Conservation (phyloP, 2,113 vertebrate species). For the Varanus salvator region DNA sequence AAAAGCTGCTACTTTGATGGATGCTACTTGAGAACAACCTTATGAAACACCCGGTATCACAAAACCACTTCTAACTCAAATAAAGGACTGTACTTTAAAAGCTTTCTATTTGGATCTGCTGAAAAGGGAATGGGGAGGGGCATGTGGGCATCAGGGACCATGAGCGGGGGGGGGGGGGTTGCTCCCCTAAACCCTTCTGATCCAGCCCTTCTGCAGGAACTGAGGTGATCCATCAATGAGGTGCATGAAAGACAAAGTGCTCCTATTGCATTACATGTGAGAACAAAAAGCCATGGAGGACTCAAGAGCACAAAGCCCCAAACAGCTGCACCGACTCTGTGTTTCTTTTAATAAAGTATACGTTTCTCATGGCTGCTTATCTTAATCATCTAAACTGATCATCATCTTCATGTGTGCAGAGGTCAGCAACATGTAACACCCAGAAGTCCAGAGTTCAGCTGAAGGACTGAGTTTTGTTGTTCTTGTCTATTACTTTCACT, state of each 20-base stretch:
- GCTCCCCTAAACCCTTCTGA: slow-evolving; percentile 1
- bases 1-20: no score
- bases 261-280: background rate
- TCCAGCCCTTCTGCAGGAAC: rapidly evolving
- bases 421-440: background rate
- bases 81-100: no score
- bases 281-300: background rate
- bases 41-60: no score
- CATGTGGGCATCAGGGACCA: no score
- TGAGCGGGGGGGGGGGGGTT: background rate
- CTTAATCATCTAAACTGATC: background rate
- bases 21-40: no score
- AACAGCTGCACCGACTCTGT: background rate
- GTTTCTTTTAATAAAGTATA: background rate
- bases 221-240: background rate
- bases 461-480: background rate
- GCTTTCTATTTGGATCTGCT: no score
- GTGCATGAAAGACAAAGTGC: background rate
- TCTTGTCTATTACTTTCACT: background rate
- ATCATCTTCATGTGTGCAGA: background rate
- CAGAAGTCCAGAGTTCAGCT: background rate
- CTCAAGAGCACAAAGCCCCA: background rate
- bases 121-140: no score
- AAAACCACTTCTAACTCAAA: no score
- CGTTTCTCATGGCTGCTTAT: background rate